phyloP scores from a whole-genome alignment of 2,888 invertebrate species.

The Phaedon cochleariae region DNA sequence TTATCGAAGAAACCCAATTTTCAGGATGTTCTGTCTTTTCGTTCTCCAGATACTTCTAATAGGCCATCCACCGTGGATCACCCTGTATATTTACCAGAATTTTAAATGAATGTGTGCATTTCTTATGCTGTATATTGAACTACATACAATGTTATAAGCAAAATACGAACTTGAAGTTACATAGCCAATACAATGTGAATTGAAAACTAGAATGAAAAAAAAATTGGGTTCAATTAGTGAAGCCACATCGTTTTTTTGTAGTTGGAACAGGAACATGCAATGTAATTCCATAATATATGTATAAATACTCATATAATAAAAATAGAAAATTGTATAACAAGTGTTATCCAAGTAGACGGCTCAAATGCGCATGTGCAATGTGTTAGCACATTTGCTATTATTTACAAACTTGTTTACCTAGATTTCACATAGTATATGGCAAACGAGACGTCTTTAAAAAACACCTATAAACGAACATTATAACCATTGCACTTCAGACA shows the following conservation, averaged over 20 bases:
- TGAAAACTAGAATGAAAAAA: too few species aligned
- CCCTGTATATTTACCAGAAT: too few species aligned
- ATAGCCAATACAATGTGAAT: too few species aligned
- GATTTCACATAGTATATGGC: constrained; percentile 43
- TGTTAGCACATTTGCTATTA: constrained; percentile 37
- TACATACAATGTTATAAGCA: too few species aligned
- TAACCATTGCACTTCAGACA: not conserved
- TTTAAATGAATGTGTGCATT: too few species aligned
- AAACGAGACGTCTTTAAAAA: constrained; percentile 3
- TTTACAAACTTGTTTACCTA: constrained; percentile 56
- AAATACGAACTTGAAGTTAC: too few species aligned
- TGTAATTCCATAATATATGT: constrained; percentile 16
- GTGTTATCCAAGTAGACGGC: constrained; percentile 15
- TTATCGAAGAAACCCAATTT: too few species aligned
- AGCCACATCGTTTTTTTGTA: not conserved
- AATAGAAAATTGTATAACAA: constrained; percentile 39
- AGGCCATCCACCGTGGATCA: too few species aligned
- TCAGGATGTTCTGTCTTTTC: too few species aligned
- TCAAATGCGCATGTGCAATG: constrained; percentile 29
- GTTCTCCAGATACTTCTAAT: too few species aligned
- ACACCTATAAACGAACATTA: not conserved
- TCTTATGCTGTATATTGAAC: too few species aligned
- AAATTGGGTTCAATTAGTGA: not conserved
- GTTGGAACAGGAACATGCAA: not conserved
- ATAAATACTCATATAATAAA: constrained; percentile 30